Conservation (phyloP, 2,888 invertebrate species). For the Aphidoletes aphidimyza region DNA sequence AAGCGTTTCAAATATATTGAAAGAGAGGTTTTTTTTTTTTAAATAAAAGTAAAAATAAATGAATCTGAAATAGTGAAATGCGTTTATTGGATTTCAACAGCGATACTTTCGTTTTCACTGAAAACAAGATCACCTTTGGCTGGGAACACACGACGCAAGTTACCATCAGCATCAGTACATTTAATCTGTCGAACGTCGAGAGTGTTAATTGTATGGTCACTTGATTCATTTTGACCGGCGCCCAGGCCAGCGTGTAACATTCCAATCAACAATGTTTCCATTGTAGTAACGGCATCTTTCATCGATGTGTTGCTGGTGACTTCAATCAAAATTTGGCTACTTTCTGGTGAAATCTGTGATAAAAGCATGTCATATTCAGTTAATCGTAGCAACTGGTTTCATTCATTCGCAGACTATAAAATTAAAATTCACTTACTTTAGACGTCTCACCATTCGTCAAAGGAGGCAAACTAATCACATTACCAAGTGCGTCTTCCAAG, state of each 20-base stretch:
- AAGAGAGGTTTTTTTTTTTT: too few species aligned
- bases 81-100: conserved; percentile 53
- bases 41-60: not conserved
- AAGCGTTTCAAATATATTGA: not conserved
- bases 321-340: conserved; percentile 77
- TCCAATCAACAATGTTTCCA: conserved; percentile 75
- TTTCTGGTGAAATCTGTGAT: conserved; percentile 74
- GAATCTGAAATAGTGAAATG: not conserved
- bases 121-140: conserved; percentile 75
- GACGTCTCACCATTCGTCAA: conserved; percentile 85
- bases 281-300: conserved; percentile 73
- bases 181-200: conserved; percentile 75
- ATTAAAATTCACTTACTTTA: conserved; percentile 73
- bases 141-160: conserved; percentile 81
- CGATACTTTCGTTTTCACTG: conserved; percentile 43
- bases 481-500: conserved; percentile 72
- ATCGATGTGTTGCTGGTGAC: conserved; percentile 78
- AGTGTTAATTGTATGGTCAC: conserved; percentile 59
- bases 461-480: conserved; percentile 85
- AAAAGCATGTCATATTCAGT: conserved; percentile 56
- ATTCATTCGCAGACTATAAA: conserved; percentile 7
- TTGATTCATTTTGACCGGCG: not conserved
- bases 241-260: conserved; percentile 70
- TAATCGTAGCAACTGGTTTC: not conserved
- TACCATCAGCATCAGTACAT: conserved; percentile 76